phyloP scores from a whole-genome alignment of 2,888 invertebrate species.

The Lasius platythorax region DNA sequence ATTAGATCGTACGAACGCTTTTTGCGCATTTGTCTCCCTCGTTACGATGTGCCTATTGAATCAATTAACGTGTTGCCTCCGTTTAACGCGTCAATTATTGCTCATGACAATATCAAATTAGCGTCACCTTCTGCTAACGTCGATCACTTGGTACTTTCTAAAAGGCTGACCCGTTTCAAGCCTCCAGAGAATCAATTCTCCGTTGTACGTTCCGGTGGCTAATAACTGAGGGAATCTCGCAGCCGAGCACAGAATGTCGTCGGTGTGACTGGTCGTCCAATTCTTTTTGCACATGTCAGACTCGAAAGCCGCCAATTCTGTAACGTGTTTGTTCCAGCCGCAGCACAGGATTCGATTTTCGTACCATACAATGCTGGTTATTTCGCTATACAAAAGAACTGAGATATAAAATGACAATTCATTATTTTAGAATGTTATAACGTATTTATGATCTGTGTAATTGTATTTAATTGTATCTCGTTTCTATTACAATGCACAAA shows the following conservation, averaged over 20 bases:
- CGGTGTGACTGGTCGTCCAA: slow-evolving; percentile 91
- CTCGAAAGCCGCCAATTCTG: slow-evolving; percentile 89
- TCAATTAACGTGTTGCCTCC: neutral
- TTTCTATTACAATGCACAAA: neutral
- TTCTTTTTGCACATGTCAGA: slow-evolving; percentile 89
- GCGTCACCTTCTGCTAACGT: slow-evolving; percentile 83
- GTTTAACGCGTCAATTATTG: neutral
- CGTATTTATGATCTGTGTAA: neutral
- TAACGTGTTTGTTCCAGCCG: slow-evolving; percentile 92
- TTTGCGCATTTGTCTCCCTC: neutral
- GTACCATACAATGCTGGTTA: slow-evolving; percentile 87
- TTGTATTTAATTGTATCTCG: neutral
- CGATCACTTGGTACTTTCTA: slow-evolving; percentile 81
- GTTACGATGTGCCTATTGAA: neutral
- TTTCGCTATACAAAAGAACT: slow-evolving; percentile 82
- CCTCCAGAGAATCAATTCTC: slow-evolving; percentile 93
- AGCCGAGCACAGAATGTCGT: slow-evolving; percentile 92
- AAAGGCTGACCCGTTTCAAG: slow-evolving; percentile 93
- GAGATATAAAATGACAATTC: neutral
- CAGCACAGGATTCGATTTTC: slow-evolving; percentile 90
- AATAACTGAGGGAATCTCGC: slow-evolving; percentile 89
- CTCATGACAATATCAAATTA: slow-evolving; percentile 25
- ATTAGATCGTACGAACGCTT: neutral
- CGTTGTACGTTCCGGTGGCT: slow-evolving; percentile 92
- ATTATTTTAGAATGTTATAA: neutral